Conservation (phyloP, 2,797 vertebrate genomes). For the Linurgus olivaceus region DNA sequence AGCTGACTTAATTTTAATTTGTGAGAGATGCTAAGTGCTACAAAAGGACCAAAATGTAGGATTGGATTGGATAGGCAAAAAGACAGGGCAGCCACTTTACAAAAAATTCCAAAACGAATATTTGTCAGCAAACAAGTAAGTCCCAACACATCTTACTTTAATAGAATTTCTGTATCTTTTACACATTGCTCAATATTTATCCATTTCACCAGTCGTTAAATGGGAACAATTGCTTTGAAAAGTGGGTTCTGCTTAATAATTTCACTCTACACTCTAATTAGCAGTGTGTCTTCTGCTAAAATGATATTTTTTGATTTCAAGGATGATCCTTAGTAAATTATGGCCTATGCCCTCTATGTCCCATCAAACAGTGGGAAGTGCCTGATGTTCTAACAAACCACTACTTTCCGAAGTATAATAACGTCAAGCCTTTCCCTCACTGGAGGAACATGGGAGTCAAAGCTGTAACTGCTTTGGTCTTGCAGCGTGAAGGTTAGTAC, state of each 20-base stretch:
- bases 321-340: background rate
- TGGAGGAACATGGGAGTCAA: background rate
- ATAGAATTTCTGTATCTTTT: background rate
- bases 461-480: background rate
- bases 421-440: background rate
- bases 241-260: background rate
- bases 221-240: background rate
- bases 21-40: fast-evolving
- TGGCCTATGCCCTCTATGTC: background rate
- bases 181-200: background rate
- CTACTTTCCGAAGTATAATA: background rate
- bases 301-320: background rate
- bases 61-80: background rate
- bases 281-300: background rate
- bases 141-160: background rate
- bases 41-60: background rate
- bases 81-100: background rate
- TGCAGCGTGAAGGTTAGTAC: background rate
- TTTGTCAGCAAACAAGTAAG: background rate
- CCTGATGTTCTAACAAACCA: background rate
- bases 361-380: background rate
- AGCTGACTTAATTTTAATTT: background rate
- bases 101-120: background rate
- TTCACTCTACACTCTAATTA: background rate
- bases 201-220: background rate